phyloP scores from a whole-genome alignment of 2,797 vertebrate genomes.

The Ctenosaura bakeri region DNA sequence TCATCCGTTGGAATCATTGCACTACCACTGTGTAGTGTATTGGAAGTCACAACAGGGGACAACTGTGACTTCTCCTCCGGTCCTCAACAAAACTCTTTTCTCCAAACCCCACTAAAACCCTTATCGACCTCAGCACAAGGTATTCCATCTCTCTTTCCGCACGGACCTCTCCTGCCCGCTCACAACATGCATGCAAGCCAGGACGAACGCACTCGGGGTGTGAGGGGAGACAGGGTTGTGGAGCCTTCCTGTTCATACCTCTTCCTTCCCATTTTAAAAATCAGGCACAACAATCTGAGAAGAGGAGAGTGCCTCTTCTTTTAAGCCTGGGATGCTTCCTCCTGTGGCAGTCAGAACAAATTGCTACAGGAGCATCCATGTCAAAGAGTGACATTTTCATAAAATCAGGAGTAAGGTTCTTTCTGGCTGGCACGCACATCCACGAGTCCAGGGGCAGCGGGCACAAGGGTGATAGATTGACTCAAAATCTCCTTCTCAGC shows the following conservation, averaged over 20 bases:
- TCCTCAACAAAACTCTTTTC: neutral
- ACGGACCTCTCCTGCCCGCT: neutral
- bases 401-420: too few species aligned
- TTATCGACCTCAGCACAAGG: neutral
- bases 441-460: too few species aligned
- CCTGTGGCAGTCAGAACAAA: too few species aligned
- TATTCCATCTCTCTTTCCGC: too few species aligned
- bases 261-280: neutral
- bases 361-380: fast-evolving
- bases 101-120: neutral
- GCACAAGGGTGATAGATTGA: neutral
- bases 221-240: too few species aligned
- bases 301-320: neutral
- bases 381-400: neutral
- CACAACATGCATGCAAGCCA: neutral
- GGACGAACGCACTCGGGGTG: neutral
- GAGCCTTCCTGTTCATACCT: too few species aligned
- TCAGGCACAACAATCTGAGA: neutral
- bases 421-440: neutral
- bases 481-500: too few species aligned
- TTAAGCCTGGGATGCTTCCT: neutral
- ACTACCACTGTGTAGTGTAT: too few species aligned
- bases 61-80: too few species aligned
- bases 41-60: neutral
- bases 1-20: too few species aligned